Conservation (phyloP, 1,140 invertebrate species). For the Wiebesia pumilae region DNA sequence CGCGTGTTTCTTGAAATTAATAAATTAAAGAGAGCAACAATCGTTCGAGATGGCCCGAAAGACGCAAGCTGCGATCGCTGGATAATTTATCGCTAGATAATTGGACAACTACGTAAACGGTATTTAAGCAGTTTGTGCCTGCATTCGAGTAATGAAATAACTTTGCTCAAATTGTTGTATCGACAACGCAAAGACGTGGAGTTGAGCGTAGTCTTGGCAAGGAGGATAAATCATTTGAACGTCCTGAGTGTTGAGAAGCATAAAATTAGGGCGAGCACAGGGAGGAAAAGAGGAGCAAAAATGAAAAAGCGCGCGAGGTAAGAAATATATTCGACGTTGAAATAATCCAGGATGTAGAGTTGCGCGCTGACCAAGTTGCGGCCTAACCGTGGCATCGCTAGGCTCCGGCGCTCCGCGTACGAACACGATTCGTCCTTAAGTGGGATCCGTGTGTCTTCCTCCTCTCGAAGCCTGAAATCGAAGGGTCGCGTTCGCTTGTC, state of each 20-base stretch:
- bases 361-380: neutral
- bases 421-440: constrained; percentile 65
- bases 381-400: constrained; percentile 15
- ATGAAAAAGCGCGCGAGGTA: constrained; percentile 8
- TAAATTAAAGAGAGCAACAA: neutral
- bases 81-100: neutral
- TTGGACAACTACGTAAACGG: neutral
- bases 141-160: neutral
- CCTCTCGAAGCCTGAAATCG: constrained; percentile 64
- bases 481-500: constrained; percentile 62
- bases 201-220: neutral
- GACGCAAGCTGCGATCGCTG: neutral
- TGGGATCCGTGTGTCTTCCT: constrained; percentile 69
- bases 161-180: neutral
- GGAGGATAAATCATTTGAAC: neutral
- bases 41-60: neutral
- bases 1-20: too few relatives aligned
- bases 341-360: constrained; percentile 31
- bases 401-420: neutral
- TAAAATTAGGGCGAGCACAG: neutral
- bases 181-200: neutral
- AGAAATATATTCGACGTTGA: constrained; percentile 30
- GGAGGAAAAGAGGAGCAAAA: neutral
- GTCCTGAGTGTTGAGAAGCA: neutral
- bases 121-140: neutral